Evolutionary conservation across 2,888 invertebrate genomes (phyloP).

Genomic region (Eurytoma adleriae): DNA sequence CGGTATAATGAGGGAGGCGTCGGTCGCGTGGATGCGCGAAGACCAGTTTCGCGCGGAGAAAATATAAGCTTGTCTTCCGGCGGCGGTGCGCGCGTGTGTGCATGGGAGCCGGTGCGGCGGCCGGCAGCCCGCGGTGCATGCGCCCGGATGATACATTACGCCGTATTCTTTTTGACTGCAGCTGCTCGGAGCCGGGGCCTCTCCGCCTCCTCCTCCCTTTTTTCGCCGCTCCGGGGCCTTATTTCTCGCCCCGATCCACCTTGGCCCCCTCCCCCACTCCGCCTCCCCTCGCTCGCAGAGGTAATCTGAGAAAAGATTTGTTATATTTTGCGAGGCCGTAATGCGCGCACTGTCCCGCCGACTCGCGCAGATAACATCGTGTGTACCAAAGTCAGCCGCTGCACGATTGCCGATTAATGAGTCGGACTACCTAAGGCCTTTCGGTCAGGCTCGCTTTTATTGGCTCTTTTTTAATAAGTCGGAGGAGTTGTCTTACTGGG

Average conservation of each 20-base stretch:
- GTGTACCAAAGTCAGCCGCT: too few relatives aligned
- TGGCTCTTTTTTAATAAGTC: too few relatives aligned
- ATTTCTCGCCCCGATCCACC: conserved; percentile 17
- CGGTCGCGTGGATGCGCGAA: conserved; percentile 61
- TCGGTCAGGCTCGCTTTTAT: too few relatives aligned
- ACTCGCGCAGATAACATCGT: neutral
- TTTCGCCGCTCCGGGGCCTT: conserved; percentile 1
- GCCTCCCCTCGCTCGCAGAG: conserved; percentile 20
- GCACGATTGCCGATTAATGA: too few relatives aligned
- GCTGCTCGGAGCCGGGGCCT: conserved; percentile 23
- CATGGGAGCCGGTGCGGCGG: conserved; percentile 17
- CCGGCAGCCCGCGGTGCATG: conserved; percentile 72
- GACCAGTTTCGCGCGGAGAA: conserved; percentile 69
- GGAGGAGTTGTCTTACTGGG: too few relatives aligned
- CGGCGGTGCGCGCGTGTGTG: conserved; percentile 59
- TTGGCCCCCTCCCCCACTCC: conserved; percentile 23
- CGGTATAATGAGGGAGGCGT: neutral
- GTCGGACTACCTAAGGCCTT: too few relatives aligned
- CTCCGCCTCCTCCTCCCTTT: conserved; percentile 50
- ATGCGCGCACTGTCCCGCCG: neutral
- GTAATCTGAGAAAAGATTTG: conserved; percentile 57
- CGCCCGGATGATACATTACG: conserved; percentile 75
- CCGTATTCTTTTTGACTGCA: conserved; percentile 73
- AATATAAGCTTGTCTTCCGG: conserved; percentile 75
- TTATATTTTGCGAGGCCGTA: conserved; percentile 39